Percentiles rank a stretch among this genome's conserved stretches.
These are phyloP conservation scores for Oligia fasciuncula DNA, from an alignment of 2,888 invertebrate genomes.

Conservation along the genomic window DNA sequence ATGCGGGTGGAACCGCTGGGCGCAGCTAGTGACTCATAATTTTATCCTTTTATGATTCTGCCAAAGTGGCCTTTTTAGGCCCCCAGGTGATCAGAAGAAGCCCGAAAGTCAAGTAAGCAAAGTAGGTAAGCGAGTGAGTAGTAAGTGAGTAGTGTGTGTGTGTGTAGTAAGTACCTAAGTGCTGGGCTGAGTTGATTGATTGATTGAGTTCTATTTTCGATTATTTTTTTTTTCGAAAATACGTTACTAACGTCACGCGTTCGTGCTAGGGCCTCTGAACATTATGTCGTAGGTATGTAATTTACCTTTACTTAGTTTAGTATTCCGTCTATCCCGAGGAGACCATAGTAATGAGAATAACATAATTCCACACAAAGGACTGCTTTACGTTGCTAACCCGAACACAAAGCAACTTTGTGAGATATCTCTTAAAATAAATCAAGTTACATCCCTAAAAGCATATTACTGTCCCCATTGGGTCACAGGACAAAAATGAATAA, in stretches of 20 bases:
- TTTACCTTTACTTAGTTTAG: neutral
- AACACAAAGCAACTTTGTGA: conserved; percentile 24
- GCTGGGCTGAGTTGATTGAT: no score
- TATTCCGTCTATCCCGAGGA: neutral
- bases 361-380: conserved; percentile 16
- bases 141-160: no score
- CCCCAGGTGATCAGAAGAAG: no score
- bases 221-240: neutral
- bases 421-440: conserved; percentile 32
- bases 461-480: conserved; percentile 18
- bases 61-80: no score
- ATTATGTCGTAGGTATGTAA: neutral
- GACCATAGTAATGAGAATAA: conserved; percentile 4
- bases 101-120: no score
- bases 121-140: no score
- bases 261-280: neutral
- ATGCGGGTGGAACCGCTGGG: no score
- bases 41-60: no score
- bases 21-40: no score
- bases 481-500: neutral
- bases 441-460: conserved; percentile 36
- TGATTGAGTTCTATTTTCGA: neutral
- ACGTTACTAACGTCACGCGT: neutral
- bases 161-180: no score
- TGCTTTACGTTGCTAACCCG: neutral